These are phyloP conservation scores for Drosophila littoralis DNA, from an alignment of 1,140 invertebrate species.

Conservation along the genomic window DNA sequence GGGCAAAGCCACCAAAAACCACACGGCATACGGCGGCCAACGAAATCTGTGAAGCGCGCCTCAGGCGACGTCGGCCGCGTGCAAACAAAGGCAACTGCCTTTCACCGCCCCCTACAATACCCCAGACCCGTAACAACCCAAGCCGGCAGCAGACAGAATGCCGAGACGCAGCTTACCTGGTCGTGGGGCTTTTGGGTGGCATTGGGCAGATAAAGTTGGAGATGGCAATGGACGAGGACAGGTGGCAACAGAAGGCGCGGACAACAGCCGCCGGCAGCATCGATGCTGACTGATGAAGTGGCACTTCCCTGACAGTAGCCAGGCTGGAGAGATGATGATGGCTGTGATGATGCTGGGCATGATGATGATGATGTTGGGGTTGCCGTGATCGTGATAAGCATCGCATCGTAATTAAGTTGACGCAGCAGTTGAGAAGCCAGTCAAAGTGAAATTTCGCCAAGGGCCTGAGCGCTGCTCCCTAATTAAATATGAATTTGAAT, in stretches of 20 bases:
- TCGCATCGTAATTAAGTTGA: slow-evolving; percentile 72
- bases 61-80: slow-evolving; percentile 44
- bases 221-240: slow-evolving; percentile 31
- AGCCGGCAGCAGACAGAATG: not conserved
- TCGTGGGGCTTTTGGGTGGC: not conserved
- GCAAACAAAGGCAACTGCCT: slow-evolving; percentile 64
- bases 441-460: slow-evolving; percentile 42
- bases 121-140: too few species aligned
- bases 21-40: slow-evolving; percentile 46
- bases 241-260: slow-evolving; percentile 58
- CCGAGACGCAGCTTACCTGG: slow-evolving; percentile 4
- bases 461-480: slow-evolving; percentile 24
- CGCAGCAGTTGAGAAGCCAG: slow-evolving; percentile 47
- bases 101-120: not conserved
- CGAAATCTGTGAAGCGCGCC: slow-evolving; percentile 67
- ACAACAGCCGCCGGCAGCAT: slow-evolving; percentile 53
- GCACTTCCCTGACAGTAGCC: slow-evolving; percentile 61
- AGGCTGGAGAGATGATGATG: slow-evolving; percentile 29
- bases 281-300: slow-evolving; percentile 80
- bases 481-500: slow-evolving; percentile 76
- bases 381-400: slow-evolving; percentile 63
- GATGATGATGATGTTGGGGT: slow-evolving; percentile 12
- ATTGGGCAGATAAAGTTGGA: slow-evolving; percentile 23
- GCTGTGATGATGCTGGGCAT: slow-evolving; percentile 37
- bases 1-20: slow-evolving; percentile 76